These are phyloP conservation scores for Tipula helvola DNA, from an alignment of 2,888 invertebrate genomes.

Conservation along the genomic window DNA sequence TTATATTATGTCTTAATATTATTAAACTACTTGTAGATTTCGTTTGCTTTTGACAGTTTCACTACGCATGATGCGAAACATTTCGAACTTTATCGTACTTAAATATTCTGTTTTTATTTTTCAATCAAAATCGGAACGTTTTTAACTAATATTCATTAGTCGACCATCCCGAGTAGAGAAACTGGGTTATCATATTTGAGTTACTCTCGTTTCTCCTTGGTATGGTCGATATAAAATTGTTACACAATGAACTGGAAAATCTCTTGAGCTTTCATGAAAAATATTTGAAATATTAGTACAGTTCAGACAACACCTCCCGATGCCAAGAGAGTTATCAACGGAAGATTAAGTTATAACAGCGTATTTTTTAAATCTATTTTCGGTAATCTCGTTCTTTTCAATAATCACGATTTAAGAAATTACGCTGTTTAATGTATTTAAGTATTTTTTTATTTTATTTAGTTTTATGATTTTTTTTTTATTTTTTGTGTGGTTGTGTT, in stretches of 20 bases:
- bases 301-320: not conserved
- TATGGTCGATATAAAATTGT: not conserved
- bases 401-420: not conserved
- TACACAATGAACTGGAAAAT: not conserved
- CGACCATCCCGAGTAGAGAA: too few species aligned
- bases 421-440: not conserved
- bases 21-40: not conserved
- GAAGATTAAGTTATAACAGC: not conserved
- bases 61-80: not conserved
- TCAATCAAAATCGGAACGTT: not conserved
- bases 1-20: not conserved
- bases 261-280: not conserved
- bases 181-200: too few species aligned
- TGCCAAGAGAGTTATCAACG: not conserved
- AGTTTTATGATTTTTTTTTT: not conserved
- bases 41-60: not conserved
- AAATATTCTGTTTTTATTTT: not conserved
- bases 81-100: not conserved
- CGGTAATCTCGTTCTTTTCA: not conserved
- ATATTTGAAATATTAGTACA: not conserved
- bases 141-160: not conserved
- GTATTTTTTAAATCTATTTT: not conserved
- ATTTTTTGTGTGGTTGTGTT: conserved; percentile 23
- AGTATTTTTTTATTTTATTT: not conserved
- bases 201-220: not conserved